Evolutionary conservation across 2,888 invertebrate genomes (phyloP), one percentile per base, ranked within the genome.

Genomic region (Xestia xanthographa): DNA sequence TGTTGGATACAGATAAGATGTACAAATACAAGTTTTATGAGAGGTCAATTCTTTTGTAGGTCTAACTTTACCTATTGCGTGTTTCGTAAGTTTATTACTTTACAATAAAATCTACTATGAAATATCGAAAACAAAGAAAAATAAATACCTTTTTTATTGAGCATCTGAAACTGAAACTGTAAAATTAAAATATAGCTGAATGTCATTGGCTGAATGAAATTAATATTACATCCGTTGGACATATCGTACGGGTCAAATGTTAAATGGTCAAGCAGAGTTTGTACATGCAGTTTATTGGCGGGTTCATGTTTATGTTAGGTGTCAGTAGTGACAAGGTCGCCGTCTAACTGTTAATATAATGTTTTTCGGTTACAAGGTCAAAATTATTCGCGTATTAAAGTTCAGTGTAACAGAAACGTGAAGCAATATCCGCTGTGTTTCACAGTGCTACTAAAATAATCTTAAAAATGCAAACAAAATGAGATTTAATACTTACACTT

Each of bases 321-420:
- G 86, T 85, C 79, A 85, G 85, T 75, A 68, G 74, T 69, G 75
- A 68, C 88, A 88, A 87, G 88, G 87, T 83, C 79, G 9, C 70
- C 14, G 45, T 66, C 41, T 78, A 83, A 82, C 83, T 75, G 78
- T 78, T 88, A 79, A 77, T 72, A 74, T 65, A 83, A 77, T 82
- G 78, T 73, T 80, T 79, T 80, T 77, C 65, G 41, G 50, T 53
- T 73, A 12, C 81, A 78, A 88, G 87, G 87, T 82, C 80, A 45
- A 26, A 74, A 45, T 66, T 77, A 71, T 87, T 83, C 86, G 78
- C 72, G 67, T 48, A 56, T 66, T 71, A 78, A 74, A 85, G 81
- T 81, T 86, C 73, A 83, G 67, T 79, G 72, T 84, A 75, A 66
- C 62, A 50, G 20, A 60, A 66, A 48, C 9, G 17, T 60, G 22